Percentiles rank a stretch among this genome's conserved stretches.
phyloP scores from a whole-genome alignment of 2,797 vertebrate species.

The Sebastiscus tertius region DNA sequence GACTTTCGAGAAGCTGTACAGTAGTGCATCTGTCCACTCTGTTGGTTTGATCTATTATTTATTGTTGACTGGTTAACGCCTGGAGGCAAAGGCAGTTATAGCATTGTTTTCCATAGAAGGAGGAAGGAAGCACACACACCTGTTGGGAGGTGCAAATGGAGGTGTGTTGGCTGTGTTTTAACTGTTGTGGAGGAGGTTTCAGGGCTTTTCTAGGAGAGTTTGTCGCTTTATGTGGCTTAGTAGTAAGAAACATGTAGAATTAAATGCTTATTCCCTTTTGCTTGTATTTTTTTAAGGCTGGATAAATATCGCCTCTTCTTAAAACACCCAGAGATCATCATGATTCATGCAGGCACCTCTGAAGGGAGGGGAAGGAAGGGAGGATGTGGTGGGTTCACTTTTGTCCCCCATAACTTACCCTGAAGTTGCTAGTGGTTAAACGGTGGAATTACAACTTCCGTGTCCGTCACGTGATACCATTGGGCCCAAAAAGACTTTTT shows the following conservation, averaged over 20 bases:
- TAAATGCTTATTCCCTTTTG: neutral
- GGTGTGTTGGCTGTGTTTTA: neutral
- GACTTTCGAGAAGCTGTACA: slow-evolving; percentile 38
- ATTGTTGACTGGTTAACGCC: slow-evolving; percentile 60
- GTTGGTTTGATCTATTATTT: slow-evolving; percentile 61
- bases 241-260: neutral
- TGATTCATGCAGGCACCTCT: neutral
- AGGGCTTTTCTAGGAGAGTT: neutral
- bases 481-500: no score
- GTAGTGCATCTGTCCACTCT: slow-evolving; percentile 17
- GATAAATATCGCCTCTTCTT: neutral
- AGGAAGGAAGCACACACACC: slow-evolving; percentile 18
- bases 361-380: neutral
- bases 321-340: neutral
- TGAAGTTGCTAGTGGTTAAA: neutral
- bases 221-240: neutral
- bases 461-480: no score
- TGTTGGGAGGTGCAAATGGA: neutral
- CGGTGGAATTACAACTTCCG: no score
- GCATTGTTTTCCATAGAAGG: slow-evolving; percentile 55
- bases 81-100: slow-evolving; percentile 55
- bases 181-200: neutral
- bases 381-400: neutral
- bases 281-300: neutral
- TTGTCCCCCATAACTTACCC: neutral